phyloP scores from a whole-genome alignment of 92 coral and sea anemone genomes.

The Heliopora coerulea region DNA sequence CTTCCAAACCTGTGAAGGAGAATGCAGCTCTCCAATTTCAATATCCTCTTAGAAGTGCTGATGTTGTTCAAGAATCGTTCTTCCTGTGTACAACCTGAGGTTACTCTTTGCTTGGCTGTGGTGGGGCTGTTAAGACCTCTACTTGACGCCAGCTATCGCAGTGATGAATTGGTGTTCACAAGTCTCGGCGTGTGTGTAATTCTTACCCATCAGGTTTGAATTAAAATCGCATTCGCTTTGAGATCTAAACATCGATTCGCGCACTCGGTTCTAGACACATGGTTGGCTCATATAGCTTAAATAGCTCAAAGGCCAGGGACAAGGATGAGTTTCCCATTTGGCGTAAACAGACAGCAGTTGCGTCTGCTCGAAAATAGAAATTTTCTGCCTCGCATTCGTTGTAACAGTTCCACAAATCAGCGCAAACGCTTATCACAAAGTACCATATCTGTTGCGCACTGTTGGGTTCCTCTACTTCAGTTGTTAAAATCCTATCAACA shows the following conservation, averaged over 20 bases:
- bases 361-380: constrained; percentile 36
- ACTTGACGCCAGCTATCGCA: constrained; percentile 36
- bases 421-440: constrained; percentile 6
- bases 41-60: too few species aligned
- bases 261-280: constrained; percentile 3
- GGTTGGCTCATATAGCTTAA: constrained; percentile 21
- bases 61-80: too few species aligned
- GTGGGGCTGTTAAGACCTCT: constrained; percentile 39
- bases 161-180: constrained; percentile 33
- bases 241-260: constrained; percentile 19
- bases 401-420: background rate
- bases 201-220: constrained; percentile 26
- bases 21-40: too few species aligned
- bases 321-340: constrained; percentile 14
- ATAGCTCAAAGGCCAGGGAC: constrained; percentile 1
- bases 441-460: constrained; percentile 27
- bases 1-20: too few species aligned
- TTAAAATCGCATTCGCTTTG: constrained; percentile 26
- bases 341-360: constrained; percentile 23
- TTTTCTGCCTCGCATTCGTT: constrained; percentile 25
- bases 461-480: constrained; percentile 15
- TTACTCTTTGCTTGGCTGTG: constrained; percentile 21
- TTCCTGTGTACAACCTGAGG: background rate
- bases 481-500: constrained; percentile 38
- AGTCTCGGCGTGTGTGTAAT: constrained; percentile 9